A percentile compares a stretch with the other conserved stretches of the same genome.
phyloP scores from a whole-genome alignment of 2,113 vertebrate genomes.

The Patagioenas fasciata region DNA sequence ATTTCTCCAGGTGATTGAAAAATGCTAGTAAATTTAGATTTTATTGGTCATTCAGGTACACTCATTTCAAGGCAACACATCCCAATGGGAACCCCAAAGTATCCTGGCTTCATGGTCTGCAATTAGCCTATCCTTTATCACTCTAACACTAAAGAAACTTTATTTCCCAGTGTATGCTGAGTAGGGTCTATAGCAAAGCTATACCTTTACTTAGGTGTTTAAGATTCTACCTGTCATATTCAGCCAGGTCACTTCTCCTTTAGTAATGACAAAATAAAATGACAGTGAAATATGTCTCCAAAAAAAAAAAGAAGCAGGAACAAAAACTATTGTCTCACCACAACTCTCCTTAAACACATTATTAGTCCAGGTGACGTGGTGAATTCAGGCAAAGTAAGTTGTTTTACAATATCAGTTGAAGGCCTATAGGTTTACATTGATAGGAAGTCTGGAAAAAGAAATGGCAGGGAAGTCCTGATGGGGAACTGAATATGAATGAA shows the following conservation, averaged over 20 bases:
- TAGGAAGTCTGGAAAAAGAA: not conserved
- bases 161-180: not conserved
- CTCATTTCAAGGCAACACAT: not conserved
- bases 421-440: not conserved
- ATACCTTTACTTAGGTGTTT: not conserved
- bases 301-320: not conserved
- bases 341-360: not conserved
- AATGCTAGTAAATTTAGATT: not conserved
- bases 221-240: not conserved
- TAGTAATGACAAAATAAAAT: not conserved
- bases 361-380: not conserved
- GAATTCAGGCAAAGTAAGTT: not conserved
- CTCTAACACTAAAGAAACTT: not conserved
- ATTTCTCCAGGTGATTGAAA: not conserved
- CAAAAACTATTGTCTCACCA: not conserved
- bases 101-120: not conserved
- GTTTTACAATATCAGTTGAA: not conserved
- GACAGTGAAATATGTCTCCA: not conserved
- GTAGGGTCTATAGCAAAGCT: not conserved
- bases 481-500: not conserved
- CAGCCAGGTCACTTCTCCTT: not conserved
- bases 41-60: not conserved
- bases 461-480: not conserved
- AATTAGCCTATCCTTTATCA: not conserved
- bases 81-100: not conserved